These are phyloP conservation scores for Tapirus indicus DNA, from an alignment of 2,797 vertebrate genomes.

Conservation along the genomic window DNA sequence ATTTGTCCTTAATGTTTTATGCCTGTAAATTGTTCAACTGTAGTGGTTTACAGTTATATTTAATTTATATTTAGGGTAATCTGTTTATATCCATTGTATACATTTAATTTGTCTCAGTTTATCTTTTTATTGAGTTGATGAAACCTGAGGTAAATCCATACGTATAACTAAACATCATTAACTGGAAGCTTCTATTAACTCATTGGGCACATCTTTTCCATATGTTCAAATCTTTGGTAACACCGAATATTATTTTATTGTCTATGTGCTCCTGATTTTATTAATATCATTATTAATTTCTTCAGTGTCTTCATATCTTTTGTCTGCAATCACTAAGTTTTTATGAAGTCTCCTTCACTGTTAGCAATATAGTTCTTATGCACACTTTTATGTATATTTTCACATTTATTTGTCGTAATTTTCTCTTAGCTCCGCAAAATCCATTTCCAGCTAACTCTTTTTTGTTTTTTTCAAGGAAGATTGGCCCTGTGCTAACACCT, in stretches of 20 bases:
- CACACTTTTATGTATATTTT: neutral
- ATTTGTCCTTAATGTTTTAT: neutral
- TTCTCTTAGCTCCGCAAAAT: neutral
- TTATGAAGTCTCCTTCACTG: neutral
- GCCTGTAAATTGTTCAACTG: neutral
- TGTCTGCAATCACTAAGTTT: neutral
- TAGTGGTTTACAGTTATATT: neutral
- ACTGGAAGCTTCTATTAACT: neutral
- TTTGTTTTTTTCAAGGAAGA: neutral
- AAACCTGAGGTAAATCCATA: neutral
- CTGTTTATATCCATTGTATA: neutral
- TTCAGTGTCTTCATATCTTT: neutral
- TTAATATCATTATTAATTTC: neutral
- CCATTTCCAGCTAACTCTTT: neutral
- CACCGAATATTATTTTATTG: neutral
- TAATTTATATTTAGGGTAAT: neutral
- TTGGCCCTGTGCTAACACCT: no score
- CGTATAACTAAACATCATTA: neutral
- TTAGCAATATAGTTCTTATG: neutral
- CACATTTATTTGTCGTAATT: neutral
- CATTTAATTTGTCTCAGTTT: neutral
- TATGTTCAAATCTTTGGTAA: neutral
- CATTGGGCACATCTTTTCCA: neutral
- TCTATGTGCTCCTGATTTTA: neutral
- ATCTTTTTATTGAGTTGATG: neutral